A percentile compares a stretch with the other conserved stretches of the same genome.
Conservation (phyloP, 2,888 invertebrate genomes). For the Xanthorhoe designata region DNA sequence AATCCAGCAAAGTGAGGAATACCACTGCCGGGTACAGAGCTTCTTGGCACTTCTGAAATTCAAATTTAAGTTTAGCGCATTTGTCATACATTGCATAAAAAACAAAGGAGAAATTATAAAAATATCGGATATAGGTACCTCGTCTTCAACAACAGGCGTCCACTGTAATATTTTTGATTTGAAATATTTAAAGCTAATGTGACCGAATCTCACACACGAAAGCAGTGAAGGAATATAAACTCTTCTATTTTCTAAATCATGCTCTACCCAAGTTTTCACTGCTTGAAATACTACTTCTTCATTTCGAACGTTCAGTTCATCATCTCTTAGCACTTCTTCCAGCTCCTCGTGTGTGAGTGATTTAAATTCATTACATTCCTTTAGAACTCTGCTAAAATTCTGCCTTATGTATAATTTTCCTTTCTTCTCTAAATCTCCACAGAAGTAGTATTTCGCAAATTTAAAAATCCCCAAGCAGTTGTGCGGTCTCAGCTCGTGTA, state of each 20-base stretch:
- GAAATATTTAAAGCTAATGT: conserved; percentile 86
- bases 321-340: conserved; percentile 87
- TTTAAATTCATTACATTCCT: conserved; percentile 88
- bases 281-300: conserved; percentile 92
- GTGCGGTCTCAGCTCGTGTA: conserved; percentile 86
- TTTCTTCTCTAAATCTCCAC: conserved; percentile 87
- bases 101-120: neutral
- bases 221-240: conserved; percentile 86
- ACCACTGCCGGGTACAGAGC: conserved; percentile 82
- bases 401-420: conserved; percentile 86
- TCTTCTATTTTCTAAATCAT: conserved; percentile 82
- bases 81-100: neutral
- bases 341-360: conserved; percentile 87
- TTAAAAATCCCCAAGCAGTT: conserved; percentile 90
- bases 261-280: conserved; percentile 89
- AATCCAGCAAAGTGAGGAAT: conserved; percentile 81
- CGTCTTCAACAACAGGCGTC: conserved; percentile 81
- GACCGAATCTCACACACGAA: conserved; percentile 88
- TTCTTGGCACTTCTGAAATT: conserved; percentile 81
- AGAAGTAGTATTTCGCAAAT: conserved; percentile 90
- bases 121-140: conserved; percentile 58
- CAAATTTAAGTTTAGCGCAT: neutral
- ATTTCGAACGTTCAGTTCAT: conserved; percentile 89
- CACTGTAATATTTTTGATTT: conserved; percentile 84
- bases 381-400: conserved; percentile 86